These are phyloP conservation scores for Trachythela sp. DNA, from an alignment of 64 coral and sea anemone genomes.

Conservation along the genomic window DNA sequence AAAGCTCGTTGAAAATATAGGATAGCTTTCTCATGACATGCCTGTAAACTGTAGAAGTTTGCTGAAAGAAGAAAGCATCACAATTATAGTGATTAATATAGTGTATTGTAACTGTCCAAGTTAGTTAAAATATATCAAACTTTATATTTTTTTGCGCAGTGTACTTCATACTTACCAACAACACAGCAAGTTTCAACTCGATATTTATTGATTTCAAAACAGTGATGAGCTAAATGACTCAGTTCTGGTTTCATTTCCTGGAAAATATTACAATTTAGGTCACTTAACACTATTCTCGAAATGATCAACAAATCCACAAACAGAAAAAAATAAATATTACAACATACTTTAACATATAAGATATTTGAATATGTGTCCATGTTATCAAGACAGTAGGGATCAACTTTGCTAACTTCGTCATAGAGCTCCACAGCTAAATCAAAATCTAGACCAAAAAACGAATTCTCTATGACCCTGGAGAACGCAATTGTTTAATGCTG, in stretches of 20 bases:
- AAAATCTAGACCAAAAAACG: conserved; percentile 60
- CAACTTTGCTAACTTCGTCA: conserved; percentile 69
- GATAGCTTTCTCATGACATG: conserved; percentile 81
- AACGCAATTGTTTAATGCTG: no score
- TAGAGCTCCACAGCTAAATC: conserved; percentile 79
- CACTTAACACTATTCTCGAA: no score
- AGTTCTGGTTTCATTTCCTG: conserved; percentile 95
- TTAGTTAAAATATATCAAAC: neutral
- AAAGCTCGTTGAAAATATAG: conserved; percentile 86
- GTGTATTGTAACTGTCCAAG: no score
- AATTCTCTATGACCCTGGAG: no score
- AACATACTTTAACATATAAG: conserved; percentile 84
- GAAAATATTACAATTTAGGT: conserved; percentile 17
- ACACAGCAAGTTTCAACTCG: conserved; percentile 97
- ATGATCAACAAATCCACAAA: no score
- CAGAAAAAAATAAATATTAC: neutral
- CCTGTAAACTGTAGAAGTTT: conserved; percentile 89
- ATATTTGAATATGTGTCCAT: conserved; percentile 92
- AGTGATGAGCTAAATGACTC: conserved; percentile 86
- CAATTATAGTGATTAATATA: neutral
- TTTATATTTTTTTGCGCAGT: neutral
- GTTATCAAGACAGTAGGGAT: conserved; percentile 80
- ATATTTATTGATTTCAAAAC: conserved; percentile 77
- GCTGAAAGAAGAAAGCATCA: conserved; percentile 36
- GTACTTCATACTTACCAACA: conserved; percentile 56